These are phyloP conservation scores for Pteria penguin DNA, from an alignment of 2,888 invertebrate genomes.

Conservation along the genomic window DNA sequence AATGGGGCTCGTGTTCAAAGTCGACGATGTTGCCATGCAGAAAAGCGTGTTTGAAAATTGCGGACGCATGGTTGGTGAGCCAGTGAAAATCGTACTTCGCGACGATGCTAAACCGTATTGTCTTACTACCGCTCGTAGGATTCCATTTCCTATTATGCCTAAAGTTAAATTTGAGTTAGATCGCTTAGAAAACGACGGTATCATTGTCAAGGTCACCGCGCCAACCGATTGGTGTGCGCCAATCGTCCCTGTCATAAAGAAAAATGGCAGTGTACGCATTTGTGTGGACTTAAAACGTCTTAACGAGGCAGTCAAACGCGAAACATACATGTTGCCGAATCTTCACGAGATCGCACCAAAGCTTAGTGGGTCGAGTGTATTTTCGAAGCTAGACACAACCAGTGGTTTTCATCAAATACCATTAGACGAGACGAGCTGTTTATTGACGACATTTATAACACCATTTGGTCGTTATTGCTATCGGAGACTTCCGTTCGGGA, in stretches of 20 bases:
- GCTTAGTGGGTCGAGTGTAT: slow-evolving; percentile 23
- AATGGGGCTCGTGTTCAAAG: not conserved
- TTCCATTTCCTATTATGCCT: slow-evolving; percentile 23
- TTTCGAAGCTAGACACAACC: slow-evolving; percentile 39
- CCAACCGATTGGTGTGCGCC: slow-evolving; percentile 49
- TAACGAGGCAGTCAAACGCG: slow-evolving; percentile 38
- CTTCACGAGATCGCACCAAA: slow-evolving; percentile 36
- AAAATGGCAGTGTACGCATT: slow-evolving; percentile 33
- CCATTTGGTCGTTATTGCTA: slow-evolving; percentile 27
- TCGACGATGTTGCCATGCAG: not conserved
- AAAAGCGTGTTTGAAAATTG: not conserved
- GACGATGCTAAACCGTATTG: not conserved
- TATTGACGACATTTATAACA: no score
- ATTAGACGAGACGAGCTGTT: no score
- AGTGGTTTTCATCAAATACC: slow-evolving; percentile 47
- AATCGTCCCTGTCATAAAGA: slow-evolving; percentile 46
- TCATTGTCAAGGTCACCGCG: slow-evolving; percentile 43
- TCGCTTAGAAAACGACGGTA: slow-evolving; percentile 34
- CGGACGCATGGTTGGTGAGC: not conserved
- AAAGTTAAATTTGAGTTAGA: slow-evolving; percentile 40
- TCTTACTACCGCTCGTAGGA: not conserved
- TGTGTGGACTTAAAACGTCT: slow-evolving; percentile 40
- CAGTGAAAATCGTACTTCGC: not conserved
- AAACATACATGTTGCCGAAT: slow-evolving; percentile 32
- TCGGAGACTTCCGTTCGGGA: slow-evolving; percentile 35